Conservation (phyloP, 1,140 invertebrate species). For the Drosophila tropicalis region DNA sequence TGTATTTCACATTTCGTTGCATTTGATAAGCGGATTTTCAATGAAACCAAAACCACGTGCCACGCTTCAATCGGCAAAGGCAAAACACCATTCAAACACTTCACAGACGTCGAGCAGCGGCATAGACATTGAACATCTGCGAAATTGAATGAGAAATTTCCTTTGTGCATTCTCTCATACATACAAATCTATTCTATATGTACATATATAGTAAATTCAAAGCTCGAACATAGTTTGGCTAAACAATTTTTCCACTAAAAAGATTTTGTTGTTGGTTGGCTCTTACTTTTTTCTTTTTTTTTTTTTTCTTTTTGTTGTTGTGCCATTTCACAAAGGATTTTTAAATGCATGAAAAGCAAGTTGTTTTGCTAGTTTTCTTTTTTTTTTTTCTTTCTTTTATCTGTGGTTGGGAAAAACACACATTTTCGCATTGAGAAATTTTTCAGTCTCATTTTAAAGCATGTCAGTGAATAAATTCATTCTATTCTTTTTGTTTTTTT, state of each 20-base stretch:
- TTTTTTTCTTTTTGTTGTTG: not conserved
- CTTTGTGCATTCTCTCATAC: constrained; percentile 47
- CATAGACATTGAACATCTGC: constrained; percentile 66
- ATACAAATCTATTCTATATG: constrained; percentile 13
- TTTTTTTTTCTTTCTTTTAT: not conserved
- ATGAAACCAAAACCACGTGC: constrained; percentile 46
- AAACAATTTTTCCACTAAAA: constrained; percentile 66
- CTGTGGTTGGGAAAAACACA: constrained; percentile 12
- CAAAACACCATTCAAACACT: constrained; percentile 30
- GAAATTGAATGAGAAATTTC: constrained; percentile 77
- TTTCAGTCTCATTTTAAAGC: not conserved
- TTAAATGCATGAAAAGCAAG: constrained; percentile 40
- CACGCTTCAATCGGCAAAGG: constrained; percentile 62
- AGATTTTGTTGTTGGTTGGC: constrained; percentile 48
- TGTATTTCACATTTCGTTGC: constrained; percentile 24
- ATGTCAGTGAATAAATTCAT: not conserved
- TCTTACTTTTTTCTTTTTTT: not conserved
- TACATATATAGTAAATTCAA: constrained; percentile 15
- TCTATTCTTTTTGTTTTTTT: not conserved
- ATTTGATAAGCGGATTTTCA: constrained; percentile 46
- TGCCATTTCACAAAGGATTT: constrained; percentile 63
- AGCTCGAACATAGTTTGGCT: constrained; percentile 62
- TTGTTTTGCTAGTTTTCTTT: constrained; percentile 19
- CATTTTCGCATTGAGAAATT: constrained; percentile 15
- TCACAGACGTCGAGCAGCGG: constrained; percentile 37